Evolutionary conservation across 2,797 vertebrate species (phyloP).

Genomic region (Cottoperca gobio): DNA sequence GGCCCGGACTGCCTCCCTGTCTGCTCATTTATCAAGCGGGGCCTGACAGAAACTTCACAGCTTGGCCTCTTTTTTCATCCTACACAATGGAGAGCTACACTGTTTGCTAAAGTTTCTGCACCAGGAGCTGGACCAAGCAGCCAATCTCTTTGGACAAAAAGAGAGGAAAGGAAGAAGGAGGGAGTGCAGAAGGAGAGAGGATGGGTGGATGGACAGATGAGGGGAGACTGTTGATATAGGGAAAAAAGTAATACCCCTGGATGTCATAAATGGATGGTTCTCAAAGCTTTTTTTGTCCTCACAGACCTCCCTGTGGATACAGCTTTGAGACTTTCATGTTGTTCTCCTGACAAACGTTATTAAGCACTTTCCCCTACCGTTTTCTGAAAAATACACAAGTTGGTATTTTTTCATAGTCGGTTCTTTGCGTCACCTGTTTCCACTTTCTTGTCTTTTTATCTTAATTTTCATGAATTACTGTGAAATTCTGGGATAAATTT

Average conservation of each 20-base stretch:
- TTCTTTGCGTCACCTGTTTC: neutral
- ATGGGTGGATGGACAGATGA: constrained; percentile 44
- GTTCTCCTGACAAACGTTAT: constrained; percentile 39
- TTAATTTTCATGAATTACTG: neutral
- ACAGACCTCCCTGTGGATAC: constrained; percentile 43
- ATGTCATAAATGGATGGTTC: constrained; percentile 73
- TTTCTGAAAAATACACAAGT: neutral
- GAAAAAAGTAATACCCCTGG: constrained; percentile 55
- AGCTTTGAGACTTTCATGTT: constrained; percentile 26
- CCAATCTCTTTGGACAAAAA: constrained; percentile 81
- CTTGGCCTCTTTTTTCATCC: constrained; percentile 90
- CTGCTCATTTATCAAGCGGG: constrained; percentile 99
- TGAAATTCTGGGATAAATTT: neutral
- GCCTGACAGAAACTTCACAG: constrained; percentile 96
- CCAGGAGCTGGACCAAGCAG: constrained; percentile 92
- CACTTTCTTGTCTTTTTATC: neutral
- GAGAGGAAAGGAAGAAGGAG: constrained; percentile 72
- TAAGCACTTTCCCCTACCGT: constrained; percentile 19
- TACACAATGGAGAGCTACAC: constrained; percentile 95
- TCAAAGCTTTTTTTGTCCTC: constrained; percentile 47
- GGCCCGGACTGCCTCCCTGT: constrained; percentile 96
- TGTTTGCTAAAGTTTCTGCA: constrained; percentile 97
- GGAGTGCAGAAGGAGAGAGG: constrained; percentile 59
- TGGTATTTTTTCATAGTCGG: neutral
- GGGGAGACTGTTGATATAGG: constrained; percentile 57